Evolutionary conservation across 2,797 vertebrate species (phyloP).

Genomic region (Sitta carolinensis): DNA sequence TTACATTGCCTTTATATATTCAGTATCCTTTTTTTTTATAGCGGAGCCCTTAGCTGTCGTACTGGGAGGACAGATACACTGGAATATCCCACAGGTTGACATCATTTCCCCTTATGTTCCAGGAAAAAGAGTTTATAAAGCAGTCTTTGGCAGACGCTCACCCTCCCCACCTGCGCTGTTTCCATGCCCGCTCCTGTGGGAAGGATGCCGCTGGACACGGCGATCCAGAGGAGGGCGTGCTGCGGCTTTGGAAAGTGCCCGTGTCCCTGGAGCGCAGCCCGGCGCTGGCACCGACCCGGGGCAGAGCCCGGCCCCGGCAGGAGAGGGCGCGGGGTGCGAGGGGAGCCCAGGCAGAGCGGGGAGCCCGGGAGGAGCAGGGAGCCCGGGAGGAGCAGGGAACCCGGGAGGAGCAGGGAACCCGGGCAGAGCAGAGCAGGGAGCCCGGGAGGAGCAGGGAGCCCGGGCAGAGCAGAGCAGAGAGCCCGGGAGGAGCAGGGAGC

Average conservation of each 20-base stretch:
- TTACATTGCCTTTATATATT: neutral
- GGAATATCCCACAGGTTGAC: neutral
- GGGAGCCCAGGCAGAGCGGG: too few relatives aligned
- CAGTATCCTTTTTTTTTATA: neutral
- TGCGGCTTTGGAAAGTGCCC: neutral
- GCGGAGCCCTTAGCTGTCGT: neutral
- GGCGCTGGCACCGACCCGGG: accelerated
- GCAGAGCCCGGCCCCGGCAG: too few relatives aligned
- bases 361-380: too few relatives aligned
- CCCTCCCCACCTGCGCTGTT: neutral
- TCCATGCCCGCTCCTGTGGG: accelerated
- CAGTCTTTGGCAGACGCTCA: neutral
- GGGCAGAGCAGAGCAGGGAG: too few relatives aligned
- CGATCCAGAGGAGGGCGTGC: conserved; percentile 58
- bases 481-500: too few relatives aligned
- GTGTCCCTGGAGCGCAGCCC: neutral
- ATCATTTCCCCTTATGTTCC: neutral
- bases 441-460: too few relatives aligned
- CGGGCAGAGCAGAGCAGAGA: too few relatives aligned
- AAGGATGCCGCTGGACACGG: neutral
- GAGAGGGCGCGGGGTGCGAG: too few relatives aligned
- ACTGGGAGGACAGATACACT: neutral
- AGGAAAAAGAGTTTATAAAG: neutral
- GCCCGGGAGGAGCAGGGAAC: too few relatives aligned
- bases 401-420: too few relatives aligned